A percentile compares a stretch with the other conserved stretches of the same genome.
These are phyloP conservation scores for Pterois miles DNA, from an alignment of 2,797 vertebrate species.

Conservation along the genomic window DNA sequence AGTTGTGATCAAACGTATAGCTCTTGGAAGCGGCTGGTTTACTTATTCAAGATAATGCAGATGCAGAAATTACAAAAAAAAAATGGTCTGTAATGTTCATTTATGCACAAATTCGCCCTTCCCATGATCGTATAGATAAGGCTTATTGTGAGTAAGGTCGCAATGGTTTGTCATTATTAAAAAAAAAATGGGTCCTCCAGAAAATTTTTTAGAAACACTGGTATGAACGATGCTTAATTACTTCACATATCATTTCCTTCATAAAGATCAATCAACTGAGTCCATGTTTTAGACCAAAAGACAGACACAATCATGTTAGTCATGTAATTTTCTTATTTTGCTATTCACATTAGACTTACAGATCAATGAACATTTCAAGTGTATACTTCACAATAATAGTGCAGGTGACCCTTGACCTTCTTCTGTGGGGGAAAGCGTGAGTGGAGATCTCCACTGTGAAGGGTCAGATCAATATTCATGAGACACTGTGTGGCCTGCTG, in stretches of 20 bases:
- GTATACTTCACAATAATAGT: constrained; percentile 21
- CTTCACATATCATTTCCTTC: not conserved
- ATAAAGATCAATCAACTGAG: not conserved
- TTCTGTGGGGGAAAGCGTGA: not conserved
- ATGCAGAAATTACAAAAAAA: too few relatives aligned
- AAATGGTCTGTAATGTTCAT: too few relatives aligned
- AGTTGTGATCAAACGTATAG: too few relatives aligned
- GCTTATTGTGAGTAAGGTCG: too few relatives aligned
- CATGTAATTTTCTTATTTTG: not conserved
- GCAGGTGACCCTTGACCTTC: constrained; percentile 29
- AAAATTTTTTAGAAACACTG: too few relatives aligned
- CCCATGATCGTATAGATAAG: too few relatives aligned
- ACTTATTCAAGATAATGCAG: too few relatives aligned
- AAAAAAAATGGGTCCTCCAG: too few relatives aligned
- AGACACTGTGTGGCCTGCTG: constrained; percentile 29
- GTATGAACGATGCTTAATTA: not conserved
- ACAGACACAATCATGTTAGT: not conserved
- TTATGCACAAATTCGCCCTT: too few relatives aligned
- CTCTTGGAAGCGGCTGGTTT: too few relatives aligned
- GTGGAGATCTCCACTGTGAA: constrained; percentile 8
- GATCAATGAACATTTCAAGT: constrained; percentile 36
- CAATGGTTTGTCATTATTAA: too few relatives aligned
- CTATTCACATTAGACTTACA: constrained; percentile 7
- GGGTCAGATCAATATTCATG: constrained; percentile 68
- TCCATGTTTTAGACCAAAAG: not conserved